Evolutionary conservation across 35 echinoderm and acorn worm genomes (phyloP).

Genomic region (Diadema setosum): DNA sequence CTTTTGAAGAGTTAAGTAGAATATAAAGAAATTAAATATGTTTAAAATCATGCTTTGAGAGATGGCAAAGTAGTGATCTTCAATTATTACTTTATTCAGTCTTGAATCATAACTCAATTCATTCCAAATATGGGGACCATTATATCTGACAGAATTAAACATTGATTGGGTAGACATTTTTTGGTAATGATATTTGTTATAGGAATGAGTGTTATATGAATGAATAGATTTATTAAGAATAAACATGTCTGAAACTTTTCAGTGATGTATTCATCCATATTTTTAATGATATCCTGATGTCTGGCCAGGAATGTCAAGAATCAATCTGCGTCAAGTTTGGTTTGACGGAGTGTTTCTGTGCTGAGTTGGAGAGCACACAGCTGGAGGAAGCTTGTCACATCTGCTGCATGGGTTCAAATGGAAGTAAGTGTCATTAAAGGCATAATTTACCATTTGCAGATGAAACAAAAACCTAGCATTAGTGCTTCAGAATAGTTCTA

Average conservation of each 20-base stretch:
- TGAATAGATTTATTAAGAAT: background rate
- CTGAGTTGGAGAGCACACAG: background rate
- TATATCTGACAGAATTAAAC: background rate
- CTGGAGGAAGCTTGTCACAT: slow-evolving; percentile 64
- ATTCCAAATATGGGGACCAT: background rate
- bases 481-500: no score
- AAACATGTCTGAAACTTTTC: background rate
- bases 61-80: no score
- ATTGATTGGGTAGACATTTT: background rate
- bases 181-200: background rate
- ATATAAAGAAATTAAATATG: no score
- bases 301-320: slow-evolving; percentile 52
- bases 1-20: no score
- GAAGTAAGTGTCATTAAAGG: background rate
- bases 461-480: no score
- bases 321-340: slow-evolving; percentile 68
- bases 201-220: background rate
- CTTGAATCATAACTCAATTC: no score
- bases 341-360: slow-evolving; percentile 75
- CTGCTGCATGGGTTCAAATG: slow-evolving; percentile 40
- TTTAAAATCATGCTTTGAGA: no score
- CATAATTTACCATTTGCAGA: no score
- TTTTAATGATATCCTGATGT: background rate
- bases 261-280: background rate
- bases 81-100: no score